Conservation (phyloP, 2,797 vertebrate genomes). For the Cheirogaleus major region DNA sequence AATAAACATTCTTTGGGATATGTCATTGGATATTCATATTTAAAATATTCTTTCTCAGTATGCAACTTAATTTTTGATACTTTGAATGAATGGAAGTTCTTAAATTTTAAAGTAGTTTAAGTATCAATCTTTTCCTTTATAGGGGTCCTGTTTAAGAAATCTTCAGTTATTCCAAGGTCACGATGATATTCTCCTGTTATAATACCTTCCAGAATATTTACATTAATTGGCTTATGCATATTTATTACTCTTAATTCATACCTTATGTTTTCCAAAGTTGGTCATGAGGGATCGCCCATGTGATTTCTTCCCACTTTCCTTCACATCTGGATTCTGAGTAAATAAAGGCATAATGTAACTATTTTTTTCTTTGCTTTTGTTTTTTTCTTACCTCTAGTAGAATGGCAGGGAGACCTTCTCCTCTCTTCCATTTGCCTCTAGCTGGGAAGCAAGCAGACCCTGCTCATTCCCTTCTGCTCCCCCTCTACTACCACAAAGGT, state of each 20-base stretch:
- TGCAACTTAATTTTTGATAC: not conserved
- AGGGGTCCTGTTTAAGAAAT: not conserved
- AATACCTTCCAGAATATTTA: not conserved
- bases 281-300: constrained; percentile 95
- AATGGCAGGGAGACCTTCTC: not conserved
- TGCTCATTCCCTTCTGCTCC: not conserved
- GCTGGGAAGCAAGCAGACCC: not conserved
- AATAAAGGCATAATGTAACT: constrained; percentile 52
- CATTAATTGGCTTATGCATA: not conserved
- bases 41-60: not conserved
- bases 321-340: constrained; percentile 90
- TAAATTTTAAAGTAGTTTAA: constrained; percentile 11
- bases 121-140: not conserved
- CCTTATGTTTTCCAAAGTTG: constrained; percentile 95
- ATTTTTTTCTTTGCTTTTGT: not conserved
- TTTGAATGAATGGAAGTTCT: not conserved
- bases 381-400: not conserved
- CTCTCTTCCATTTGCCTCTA: not conserved
- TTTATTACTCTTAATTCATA: constrained; percentile 80
- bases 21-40: not conserved
- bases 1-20: too few species aligned
- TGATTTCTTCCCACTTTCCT: constrained; percentile 94
- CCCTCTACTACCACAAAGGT: not conserved
- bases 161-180: not conserved
- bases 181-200: not conserved